Evolutionary conservation across 2,113 vertebrate species (phyloP), one percentile per base, ranked within the genome.

Genomic region (Callaeas wilsoni): DNA sequence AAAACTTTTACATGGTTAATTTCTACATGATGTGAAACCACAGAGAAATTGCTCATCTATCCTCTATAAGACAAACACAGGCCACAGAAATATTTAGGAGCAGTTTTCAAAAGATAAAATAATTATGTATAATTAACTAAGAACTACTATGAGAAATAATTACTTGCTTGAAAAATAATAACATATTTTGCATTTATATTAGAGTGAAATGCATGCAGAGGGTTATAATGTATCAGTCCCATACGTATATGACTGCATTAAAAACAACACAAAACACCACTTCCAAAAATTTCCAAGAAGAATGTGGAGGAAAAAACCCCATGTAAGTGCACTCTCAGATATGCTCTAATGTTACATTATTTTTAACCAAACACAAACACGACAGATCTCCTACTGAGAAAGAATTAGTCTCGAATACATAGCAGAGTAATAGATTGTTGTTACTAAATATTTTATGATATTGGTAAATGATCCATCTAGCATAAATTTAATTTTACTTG

Each of bases 381-480:
- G 35, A 90, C 57, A 73, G 35, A 91, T 86, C 85, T 84, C 91
- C 64, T 76, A 60, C 79, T 62, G 84, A 52, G 74, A 93, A 96
- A 97, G 84, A 71, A 93, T 94, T 95, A 87, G 94, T 91, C 65
- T 81, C 67, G 1, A 96, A 97, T 78, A 95, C 79, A 73, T 68
- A 84, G 79, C 80, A 85, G 35, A 82, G 92, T 82, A 96, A 97
- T 64, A 87, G 84, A 81, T 71, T 94, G 84, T 94, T 96, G 78
- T 90, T 96, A 90, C 82, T 96, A 94, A 96, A 96, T 93, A 96
- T 93, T 97, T 97, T 85, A 95, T 96, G 63, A 59, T 71, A 95
- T 26, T 91, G 74, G 80, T 82, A 94, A 91, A 86, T 52, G 82
- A 93, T 87, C 89, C 93, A 90, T 96, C 73, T 89, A 94, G 74